A percentile compares a stretch with the other conserved stretches of the same genome.
These are phyloP conservation scores for Phyto melanocephala DNA, from an alignment of 2,888 invertebrate species.

Conservation along the genomic window DNA sequence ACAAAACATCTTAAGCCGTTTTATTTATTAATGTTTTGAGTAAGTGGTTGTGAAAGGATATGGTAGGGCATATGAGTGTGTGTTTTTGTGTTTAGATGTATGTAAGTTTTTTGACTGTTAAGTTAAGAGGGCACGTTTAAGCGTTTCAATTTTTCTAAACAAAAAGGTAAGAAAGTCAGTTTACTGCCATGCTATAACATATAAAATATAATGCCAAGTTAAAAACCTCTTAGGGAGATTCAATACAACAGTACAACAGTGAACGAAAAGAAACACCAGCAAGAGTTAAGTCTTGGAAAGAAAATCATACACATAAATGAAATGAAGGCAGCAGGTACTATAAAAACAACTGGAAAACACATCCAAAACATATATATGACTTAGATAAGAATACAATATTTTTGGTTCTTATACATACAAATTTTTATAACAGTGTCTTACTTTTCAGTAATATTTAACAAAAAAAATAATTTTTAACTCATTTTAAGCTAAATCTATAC, in stretches of 20 bases:
- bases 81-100: not conserved
- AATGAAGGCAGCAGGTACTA: not conserved
- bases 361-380: slow-evolving; percentile 39
- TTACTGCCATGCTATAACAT: slow-evolving; percentile 17
- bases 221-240: slow-evolving; percentile 61
- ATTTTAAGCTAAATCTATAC: not conserved
- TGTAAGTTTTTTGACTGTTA: too few relatives aligned
- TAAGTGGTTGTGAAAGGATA: slow-evolving; percentile 27
- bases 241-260: too few relatives aligned
- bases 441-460: too few relatives aligned
- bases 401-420: too few relatives aligned
- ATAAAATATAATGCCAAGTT: slow-evolving; percentile 53
- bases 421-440: too few relatives aligned
- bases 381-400: slow-evolving; percentile 57
- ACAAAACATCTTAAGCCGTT: slow-evolving; percentile 52
- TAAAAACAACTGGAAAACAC: not conserved
- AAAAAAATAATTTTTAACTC: too few relatives aligned
- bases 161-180: slow-evolving; percentile 46
- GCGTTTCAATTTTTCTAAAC: not conserved
- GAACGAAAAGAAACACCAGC: too few relatives aligned
- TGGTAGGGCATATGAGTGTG: not conserved
- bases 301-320: not conserved
- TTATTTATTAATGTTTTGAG: slow-evolving; percentile 62
- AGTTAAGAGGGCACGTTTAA: slow-evolving; percentile 6
- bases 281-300: not conserved